Base-by-base conservation (phyloP, 2,113 vertebrate species). In the Arizona elegans region DNA sequence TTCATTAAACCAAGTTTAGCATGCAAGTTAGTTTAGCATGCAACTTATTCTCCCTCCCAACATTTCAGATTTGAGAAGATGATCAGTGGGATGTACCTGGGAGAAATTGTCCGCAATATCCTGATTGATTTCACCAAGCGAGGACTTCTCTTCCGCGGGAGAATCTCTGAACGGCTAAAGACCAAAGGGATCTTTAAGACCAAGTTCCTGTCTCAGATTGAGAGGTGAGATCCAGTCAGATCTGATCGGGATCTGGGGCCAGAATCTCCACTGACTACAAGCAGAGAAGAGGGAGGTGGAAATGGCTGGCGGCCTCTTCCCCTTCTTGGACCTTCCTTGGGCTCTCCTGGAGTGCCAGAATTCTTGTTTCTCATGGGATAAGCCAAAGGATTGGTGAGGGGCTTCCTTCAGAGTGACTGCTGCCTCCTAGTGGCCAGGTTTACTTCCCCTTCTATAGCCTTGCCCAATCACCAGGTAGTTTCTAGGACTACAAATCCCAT, bases 51-150 rank as follows among this genome's bases (percentile, higher is more conserved):
- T 8, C n/a, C 23, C 15, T 11, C 7, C 70, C 19, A 1, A 0
- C 19, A 26, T 1, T 0, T 17, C 96, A 99, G 99, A 96, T 99
- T 98, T 91, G 99, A 99, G 98, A 99, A 99, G 97, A 99, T 99
- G 99, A 99, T 99, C 97, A 99, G 99, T 0, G 99, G 99, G 86
- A 99, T 99, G 99, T 99, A 99, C 96, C 96, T 99, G 92, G 99
- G 99, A 0, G 99, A 99, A 97, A 98, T 99, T 0, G 99, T 99
- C 90, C 98, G 99, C 29, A 99, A 99, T 89, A 98, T 99, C 87
- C 97, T 99, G 52, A 97, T 99, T 0, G 97, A 99, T 65, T 99
- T 99, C 94, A 99, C 99, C 24, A 96, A 98, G 53, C 98, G 97
- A 15, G 99, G 99, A 13, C 97, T 99, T 94, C 98, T 99, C 70